Base-by-base conservation (phyloP, 2,113 vertebrate genomes). In the Heloderma charlesbogerti region DNA sequence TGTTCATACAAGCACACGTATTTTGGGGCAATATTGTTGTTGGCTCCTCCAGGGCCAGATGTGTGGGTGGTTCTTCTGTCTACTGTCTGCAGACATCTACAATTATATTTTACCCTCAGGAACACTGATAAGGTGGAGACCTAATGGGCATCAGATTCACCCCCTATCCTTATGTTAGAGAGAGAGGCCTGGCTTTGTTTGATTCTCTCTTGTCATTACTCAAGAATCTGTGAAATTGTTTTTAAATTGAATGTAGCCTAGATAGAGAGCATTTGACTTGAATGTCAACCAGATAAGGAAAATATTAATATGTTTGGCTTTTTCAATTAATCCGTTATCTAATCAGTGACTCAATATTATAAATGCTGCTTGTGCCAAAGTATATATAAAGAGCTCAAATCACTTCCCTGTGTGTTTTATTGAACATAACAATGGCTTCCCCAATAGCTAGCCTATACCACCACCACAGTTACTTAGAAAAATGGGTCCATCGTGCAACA, bases 161-260 rank as follows among this genome's bases (percentile, higher is more conserved):
- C 43, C 7, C 72, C 31, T 51, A 16, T 45, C 25, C 69, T 69
- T 86, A 27, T 54, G 20, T 54, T 60, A 43, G 29, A 5, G 34
- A 51, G 43, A 71, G 31, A 22, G 15, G 48, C 43, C 16, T 71
- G 31, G 31, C n/a, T 88, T 37, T 45, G 25, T 87, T 87, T 87
- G 72, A 20, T 25, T 34, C 7, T 43, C 43, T 13, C 13, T n/a
- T 87, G n/a, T 60, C 48, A 40, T 87, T 86, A 72, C 72, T 87
- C 85, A 75, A 54, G 37, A n/a, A 51, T 43, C 34, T 57, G 37
- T 72, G 66, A 54, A 72, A 82, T 72, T 57, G 67, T 27, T 82
- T 82, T 89, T 89, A 82, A 83, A 89, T 37, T 83, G 79, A 82
- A 89, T 72, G 67, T 72, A 72, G 51, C 51, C 5, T 16, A 31